Base-by-base conservation (phyloP, 2,888 invertebrate species). In the Drosophila leonis region DNA sequence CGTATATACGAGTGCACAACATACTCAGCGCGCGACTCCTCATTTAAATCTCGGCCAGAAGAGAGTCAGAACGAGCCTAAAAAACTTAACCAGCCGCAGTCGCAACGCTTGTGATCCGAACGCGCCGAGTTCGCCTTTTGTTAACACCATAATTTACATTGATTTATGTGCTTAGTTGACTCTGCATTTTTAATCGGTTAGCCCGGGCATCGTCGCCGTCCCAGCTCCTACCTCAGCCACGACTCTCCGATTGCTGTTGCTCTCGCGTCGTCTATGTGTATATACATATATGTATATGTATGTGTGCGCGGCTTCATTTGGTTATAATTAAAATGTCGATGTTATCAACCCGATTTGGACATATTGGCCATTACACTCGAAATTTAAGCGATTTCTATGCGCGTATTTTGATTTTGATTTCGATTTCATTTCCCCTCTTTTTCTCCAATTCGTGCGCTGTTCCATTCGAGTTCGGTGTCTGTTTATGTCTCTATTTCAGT, bases 111-210 rank as follows among this genome's bases (percentile, higher is more conserved):
- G 72, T 68, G 67, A 68, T 75, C 69, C 75, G 72, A 83, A 70
- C 78, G 83, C 87, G 83, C 83, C 70, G 85, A 79, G 85, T 78
- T 83, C 70, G 90, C 85, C 91, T 91, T 91, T 91, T 90, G 90
- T 91, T 91, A 88, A 90, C 91, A 90, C 91, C 84, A 89, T 90
- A 90, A 90, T 90, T 90, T 90, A 90, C 91, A 90, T 91, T 90
- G 90, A 90, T 90, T 90, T 90, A 90, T 91, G 90, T 80, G 83
- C 75, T 78, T 78, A 85, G 90, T 88, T 87, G 90, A 82, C 89
- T 87, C 90, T 89, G 86, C 88, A 89, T 87, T 90, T 87, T 87
- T 87, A 87, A 87, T 87, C 86, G 86, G 90, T 85, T 90, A 90
- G 75, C 71, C 64, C 37, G 55, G 24, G 68, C 65, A 70, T 46